Evolutionary conservation across 2,113 vertebrate species (phyloP), one percentile per base, ranked within the genome.

Genomic region (Greenwoodochromis staneri): DNA sequence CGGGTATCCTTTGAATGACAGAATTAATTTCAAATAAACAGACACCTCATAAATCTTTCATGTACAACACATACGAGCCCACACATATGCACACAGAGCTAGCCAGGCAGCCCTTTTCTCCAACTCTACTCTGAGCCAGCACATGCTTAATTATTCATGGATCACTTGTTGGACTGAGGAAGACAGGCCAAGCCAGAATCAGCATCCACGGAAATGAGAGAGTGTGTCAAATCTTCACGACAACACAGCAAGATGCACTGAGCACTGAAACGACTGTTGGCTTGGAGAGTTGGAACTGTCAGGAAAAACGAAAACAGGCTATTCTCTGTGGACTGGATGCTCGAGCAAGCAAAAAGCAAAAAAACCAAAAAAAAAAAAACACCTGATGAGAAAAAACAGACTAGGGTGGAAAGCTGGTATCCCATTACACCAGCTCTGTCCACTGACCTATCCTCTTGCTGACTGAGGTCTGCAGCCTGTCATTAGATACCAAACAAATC

Each of bases 121-220:
- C 82, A 63, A 84, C 57, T 80, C 71, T 42, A 81, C 71, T 83
- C 66, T 36, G 76, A 91, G 89, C 91, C 94, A 90, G 80, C 84
- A 86, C 78, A 63, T 71, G 91, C 87, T 94, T 76, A 95, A 96
- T 96, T 94, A 96, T 96, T 96, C 86, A 96, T 92, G 53, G 57
- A 16, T 93, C 91, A 92, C 81, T 93, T 92, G 95, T 93, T 93
- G 94, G 91, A 95, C 88, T 87, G 89, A 89, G 76, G 57, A 82
- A 91, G 86, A 88, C 84, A 82, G 47, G 85, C 61, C 81, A 82
- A 85, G 87, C 82, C 87, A 91, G 73, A 92, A 87, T 78, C 84
- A 71, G 87, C 42, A 82, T 83, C 47, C 45, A 47, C 19, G 9
- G 83, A 91, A 92, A 91, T 86, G 42, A 91, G 87, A 83, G 24